These are phyloP conservation scores for Phaetusa simplex DNA, from an alignment of 2,113 vertebrate species.

Conservation along the genomic window DNA sequence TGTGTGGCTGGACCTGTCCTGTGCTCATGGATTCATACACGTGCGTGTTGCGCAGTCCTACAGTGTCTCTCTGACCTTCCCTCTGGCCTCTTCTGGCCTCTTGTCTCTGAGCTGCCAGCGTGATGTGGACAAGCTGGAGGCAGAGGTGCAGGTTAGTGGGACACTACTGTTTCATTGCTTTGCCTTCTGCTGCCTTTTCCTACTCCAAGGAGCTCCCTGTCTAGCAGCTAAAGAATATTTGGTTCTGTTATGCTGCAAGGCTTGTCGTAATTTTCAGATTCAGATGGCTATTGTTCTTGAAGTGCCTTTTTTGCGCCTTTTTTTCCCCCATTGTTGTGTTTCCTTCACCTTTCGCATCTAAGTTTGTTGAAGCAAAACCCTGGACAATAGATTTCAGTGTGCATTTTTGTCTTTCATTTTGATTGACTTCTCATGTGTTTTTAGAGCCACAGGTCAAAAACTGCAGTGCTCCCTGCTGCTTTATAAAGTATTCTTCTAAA, in stretches of 20 bases:
- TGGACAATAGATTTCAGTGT: neutral
- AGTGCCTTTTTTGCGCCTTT: neutral
- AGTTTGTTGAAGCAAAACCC: neutral
- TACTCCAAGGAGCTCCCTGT: neutral
- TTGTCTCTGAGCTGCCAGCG: neutral
- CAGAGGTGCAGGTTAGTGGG: neutral
- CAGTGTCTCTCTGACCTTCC: neutral
- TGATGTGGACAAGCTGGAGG: neutral
- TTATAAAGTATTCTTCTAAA: neutral
- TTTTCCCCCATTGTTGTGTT: rapidly evolving
- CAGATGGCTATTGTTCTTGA: neutral
- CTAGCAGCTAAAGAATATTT: neutral
- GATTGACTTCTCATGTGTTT: neutral
- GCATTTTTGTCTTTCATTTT: neutral
- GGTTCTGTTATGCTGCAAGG: neutral
- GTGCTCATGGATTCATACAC: rapidly evolving
- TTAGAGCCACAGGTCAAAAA: neutral
- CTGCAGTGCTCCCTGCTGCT: neutral
- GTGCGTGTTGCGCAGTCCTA: neutral
- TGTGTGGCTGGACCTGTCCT: neutral
- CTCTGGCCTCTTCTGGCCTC: neutral
- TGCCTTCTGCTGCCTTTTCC: neutral
- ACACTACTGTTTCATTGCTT: neutral
- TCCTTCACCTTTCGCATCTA: neutral
- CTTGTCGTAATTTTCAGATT: neutral